Evolutionary conservation across 2,888 invertebrate species (phyloP).

Genomic region (Hemicrepidius hirtus): DNA sequence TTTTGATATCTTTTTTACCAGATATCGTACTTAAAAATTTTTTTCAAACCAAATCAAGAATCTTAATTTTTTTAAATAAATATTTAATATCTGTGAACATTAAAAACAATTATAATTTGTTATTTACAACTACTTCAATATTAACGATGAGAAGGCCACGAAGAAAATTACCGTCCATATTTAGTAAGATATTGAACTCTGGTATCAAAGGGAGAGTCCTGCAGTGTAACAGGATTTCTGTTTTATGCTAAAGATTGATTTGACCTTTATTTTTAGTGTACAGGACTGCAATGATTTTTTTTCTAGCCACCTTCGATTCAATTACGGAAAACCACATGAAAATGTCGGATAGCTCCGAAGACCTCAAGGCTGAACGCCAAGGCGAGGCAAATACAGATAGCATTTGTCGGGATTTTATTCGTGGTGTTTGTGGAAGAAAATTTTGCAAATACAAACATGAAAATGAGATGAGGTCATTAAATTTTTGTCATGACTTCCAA

Average conservation of each 20-base stretch:
- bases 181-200: slow-evolving; percentile 39
- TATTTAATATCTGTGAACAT: too few species aligned
- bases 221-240: slow-evolving; percentile 57
- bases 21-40: too few species aligned
- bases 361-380: slow-evolving; percentile 62
- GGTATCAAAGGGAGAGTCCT: slow-evolving; percentile 37
- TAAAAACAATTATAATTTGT: neutral
- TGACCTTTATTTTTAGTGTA: slow-evolving; percentile 35
- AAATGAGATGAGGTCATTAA: slow-evolving; percentile 67
- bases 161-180: slow-evolving; percentile 25
- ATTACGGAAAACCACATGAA: slow-evolving; percentile 1
- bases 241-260: slow-evolving; percentile 60
- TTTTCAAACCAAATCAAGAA: too few species aligned
- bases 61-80: too few species aligned
- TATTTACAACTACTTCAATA: neutral
- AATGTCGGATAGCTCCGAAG: slow-evolving; percentile 69
- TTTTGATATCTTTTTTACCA: slow-evolving; percentile 42
- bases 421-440: slow-evolving; percentile 76
- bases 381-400: slow-evolving; percentile 64
- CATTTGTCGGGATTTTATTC: slow-evolving; percentile 76
- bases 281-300: neutral
- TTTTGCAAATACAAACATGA: slow-evolving; percentile 75
- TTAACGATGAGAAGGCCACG: slow-evolving; percentile 51
- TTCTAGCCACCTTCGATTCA: neutral
- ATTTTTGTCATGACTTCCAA: slow-evolving; percentile 82